These are phyloP conservation scores for Erpobdella octoculata DNA, from an alignment of 2,888 invertebrate genomes.

Conservation along the genomic window DNA sequence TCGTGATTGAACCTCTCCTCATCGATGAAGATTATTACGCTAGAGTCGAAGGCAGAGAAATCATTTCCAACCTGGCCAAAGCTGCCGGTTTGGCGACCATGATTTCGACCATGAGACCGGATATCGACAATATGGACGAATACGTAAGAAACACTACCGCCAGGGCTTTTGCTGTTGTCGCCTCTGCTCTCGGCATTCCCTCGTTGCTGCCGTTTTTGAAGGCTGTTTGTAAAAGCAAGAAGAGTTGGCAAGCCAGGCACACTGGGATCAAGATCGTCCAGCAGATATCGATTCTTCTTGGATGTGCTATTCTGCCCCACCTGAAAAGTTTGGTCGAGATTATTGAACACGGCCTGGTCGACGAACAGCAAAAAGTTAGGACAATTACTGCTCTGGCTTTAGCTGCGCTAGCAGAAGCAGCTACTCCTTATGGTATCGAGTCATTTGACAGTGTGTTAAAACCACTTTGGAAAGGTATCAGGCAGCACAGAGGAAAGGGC, in stretches of 20 bases:
- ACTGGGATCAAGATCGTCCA: conserved; percentile 94
- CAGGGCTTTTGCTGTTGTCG: conserved; percentile 98
- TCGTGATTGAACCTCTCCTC: conserved; percentile 93
- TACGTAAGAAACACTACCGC: conserved; percentile 99
- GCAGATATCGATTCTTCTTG: conserved; percentile 98
- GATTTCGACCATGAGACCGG: conserved; percentile 99
- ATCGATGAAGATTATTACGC: conserved; percentile 99
- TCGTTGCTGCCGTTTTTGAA: conserved; percentile 93
- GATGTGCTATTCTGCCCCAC: conserved; percentile 96
- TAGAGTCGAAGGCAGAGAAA: conserved; percentile 96
- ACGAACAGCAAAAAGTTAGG: conserved; percentile 96
- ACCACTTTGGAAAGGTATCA: conserved; percentile 97
- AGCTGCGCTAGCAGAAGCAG: conserved; percentile 95
- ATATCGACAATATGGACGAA: conserved; percentile 98
- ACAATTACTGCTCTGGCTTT: conserved; percentile 97
- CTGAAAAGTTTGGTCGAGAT: conserved; percentile 95
- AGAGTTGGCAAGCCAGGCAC: conserved; percentile 93
- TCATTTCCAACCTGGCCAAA: conserved; percentile 96
- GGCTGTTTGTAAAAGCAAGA: conserved; percentile 93
- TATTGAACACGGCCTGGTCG: conserved; percentile 95
- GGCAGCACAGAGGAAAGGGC: conserved; percentile 65
- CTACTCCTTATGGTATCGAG: conserved; percentile 98
- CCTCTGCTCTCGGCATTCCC: conserved; percentile 94
- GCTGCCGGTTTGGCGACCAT: conserved; percentile 98
- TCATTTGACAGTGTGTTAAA: conserved; percentile 98